These are phyloP conservation scores for Pseudomyrmex cubaensis DNA, from an alignment of 1,140 invertebrate genomes.

Conservation along the genomic window DNA sequence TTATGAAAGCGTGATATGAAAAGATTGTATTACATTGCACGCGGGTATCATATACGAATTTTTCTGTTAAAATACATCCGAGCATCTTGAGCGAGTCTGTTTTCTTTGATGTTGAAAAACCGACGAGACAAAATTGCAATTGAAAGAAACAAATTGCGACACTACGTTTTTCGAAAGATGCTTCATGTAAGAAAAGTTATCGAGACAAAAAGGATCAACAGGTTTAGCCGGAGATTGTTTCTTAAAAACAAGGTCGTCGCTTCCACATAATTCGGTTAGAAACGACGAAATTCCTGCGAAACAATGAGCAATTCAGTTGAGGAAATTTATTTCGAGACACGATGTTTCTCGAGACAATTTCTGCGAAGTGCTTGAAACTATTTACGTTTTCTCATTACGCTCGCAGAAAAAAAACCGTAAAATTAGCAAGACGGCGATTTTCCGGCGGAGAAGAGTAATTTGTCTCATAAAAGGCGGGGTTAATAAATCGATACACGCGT, in stretches of 20 bases:
- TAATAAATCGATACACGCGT: constrained; percentile 50
- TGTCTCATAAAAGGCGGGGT: neutral
- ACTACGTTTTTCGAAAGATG: constrained; percentile 35
- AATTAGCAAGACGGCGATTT: neutral
- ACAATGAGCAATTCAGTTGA: constrained; percentile 59
- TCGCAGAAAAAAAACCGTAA: constrained; percentile 1
- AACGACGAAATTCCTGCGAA: neutral
- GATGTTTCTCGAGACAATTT: constrained; percentile 53
- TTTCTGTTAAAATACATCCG: neutral
- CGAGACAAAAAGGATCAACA: constrained; percentile 67
- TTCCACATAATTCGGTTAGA: constrained; percentile 54
- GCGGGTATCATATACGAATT: neutral
- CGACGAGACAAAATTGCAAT: constrained; percentile 2
- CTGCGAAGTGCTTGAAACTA: neutral
- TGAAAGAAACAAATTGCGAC: neutral
- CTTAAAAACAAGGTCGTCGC: constrained; percentile 45
- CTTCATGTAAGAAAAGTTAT: constrained; percentile 32
- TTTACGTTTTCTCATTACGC: neutral
- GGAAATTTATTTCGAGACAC: constrained; percentile 59
- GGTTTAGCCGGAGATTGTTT: constrained; percentile 62
- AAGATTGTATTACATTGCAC: neutral
- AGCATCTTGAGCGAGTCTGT: neutral
- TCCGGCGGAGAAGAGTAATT: constrained; percentile 47
- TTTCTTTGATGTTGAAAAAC: constrained; percentile 3
- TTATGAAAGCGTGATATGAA: constrained; percentile 1